phyloP scores from a whole-genome alignment of 2,888 invertebrate species.

The Cryptocephalus moraei region DNA sequence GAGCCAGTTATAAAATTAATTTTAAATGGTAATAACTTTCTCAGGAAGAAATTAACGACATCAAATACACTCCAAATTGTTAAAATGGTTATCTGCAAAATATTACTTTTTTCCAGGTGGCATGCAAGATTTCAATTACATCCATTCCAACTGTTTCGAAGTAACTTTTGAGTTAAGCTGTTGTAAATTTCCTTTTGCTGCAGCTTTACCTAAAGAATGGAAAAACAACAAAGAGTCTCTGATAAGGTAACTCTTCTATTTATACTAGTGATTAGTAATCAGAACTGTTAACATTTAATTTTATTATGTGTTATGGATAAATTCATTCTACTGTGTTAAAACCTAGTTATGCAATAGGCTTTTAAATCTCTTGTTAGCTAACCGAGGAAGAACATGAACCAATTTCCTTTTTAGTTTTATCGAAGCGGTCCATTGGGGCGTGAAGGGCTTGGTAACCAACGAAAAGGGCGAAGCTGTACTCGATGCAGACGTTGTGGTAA shows the following conservation, averaged over 20 bases:
- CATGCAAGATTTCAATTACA: conserved; percentile 98
- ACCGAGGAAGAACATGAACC: too few species aligned
- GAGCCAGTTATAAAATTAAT: too few species aligned
- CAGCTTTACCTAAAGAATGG: conserved; percentile 72
- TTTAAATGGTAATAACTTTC: too few species aligned
- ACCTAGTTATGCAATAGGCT: too few species aligned
- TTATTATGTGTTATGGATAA: too few species aligned
- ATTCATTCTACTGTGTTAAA: too few species aligned
- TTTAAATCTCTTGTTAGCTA: too few species aligned
- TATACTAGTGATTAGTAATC: too few species aligned
- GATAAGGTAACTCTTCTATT: conserved; percentile 3
- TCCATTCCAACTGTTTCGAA: conserved; percentile 91
- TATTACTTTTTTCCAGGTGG: conserved; percentile 53
- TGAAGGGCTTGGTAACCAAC: conserved; percentile 56
- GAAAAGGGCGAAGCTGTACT: conserved; percentile 50
- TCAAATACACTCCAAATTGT: too few species aligned
- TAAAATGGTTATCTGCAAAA: neutral
- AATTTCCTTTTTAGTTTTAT: conserved; percentile 56
- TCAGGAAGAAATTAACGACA: too few species aligned
- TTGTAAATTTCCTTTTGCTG: conserved; percentile 79
- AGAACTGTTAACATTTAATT: too few species aligned
- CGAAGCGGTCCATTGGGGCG: conserved; percentile 68
- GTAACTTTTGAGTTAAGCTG: conserved; percentile 95
- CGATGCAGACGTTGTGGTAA: conserved; percentile 66
- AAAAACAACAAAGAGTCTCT: conserved; percentile 74